Percentiles rank a stretch among this genome's conserved stretches.
Evolutionary conservation across 2,797 vertebrate genomes (phyloP).

Genomic region (Rhynchonycteris naso): DNA sequence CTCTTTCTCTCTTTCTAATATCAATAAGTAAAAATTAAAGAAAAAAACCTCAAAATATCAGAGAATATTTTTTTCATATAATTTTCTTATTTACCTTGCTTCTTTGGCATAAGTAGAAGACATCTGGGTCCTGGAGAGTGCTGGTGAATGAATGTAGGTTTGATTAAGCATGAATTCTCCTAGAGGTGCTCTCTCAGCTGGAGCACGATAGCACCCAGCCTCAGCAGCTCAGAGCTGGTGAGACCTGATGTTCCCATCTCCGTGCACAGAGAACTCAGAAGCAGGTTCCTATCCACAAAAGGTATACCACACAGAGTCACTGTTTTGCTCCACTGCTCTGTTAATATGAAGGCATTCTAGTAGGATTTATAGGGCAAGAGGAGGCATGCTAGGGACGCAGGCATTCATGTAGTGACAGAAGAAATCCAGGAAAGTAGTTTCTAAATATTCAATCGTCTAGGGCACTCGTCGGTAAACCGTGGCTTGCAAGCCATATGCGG

Average conservation of each 20-base stretch:
- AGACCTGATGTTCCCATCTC: background rate
- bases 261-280: background rate
- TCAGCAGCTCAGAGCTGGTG: background rate
- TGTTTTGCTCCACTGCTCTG: background rate
- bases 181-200: background rate
- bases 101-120: background rate
- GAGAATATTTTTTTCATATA: background rate
- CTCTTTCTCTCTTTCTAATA: too few relatives aligned
- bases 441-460: background rate
- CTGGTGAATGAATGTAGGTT: background rate
- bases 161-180: background rate
- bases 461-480: too few relatives aligned
- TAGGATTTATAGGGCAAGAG: background rate
- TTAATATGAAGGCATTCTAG: background rate
- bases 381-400: background rate
- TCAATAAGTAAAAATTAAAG: too few relatives aligned
- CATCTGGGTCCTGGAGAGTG: background rate
- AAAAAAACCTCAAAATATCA: background rate
- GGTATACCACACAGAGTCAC: background rate
- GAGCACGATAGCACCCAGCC: background rate
- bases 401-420: background rate
- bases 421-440: slow-evolving; percentile 20
- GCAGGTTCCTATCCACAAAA: background rate
- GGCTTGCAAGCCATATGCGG: too few relatives aligned
- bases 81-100: background rate